phyloP scores from a whole-genome alignment of 2,113 vertebrate species.

The Reinhardtius hippoglossoides region DNA sequence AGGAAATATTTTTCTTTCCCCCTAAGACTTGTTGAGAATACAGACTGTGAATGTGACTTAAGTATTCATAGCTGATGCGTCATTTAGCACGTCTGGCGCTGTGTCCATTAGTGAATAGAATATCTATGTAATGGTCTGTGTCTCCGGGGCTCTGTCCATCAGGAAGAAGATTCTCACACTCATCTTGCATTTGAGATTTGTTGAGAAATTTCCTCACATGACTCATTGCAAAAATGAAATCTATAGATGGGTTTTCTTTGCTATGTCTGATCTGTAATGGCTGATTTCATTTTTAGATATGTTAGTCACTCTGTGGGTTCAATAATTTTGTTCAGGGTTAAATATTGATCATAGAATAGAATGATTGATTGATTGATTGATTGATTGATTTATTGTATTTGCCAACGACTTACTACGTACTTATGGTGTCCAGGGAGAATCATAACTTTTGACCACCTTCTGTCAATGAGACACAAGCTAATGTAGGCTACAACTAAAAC shows the following conservation, averaged over 20 bases:
- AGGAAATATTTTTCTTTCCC: conserved; percentile 3
- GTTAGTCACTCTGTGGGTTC: background rate
- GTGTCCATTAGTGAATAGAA: conserved; percentile 36
- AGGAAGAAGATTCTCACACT: background rate
- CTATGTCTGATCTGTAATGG: too few relatives aligned
- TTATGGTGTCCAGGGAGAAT: background rate
- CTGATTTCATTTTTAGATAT: background rate
- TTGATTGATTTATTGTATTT: too few relatives aligned
- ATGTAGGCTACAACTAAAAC: too few relatives aligned
- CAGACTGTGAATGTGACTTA: conserved; percentile 26
- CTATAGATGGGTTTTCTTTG: background rate
- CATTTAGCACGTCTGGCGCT: conserved; percentile 50
- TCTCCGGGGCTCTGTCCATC: conserved; percentile 24
- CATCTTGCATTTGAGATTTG: background rate
- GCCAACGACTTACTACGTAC: too few relatives aligned
- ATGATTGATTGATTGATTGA: too few relatives aligned
- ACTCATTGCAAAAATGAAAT: too few relatives aligned
- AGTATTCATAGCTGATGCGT: conserved; percentile 35
- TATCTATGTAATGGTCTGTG: conserved; percentile 28
- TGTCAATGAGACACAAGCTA: too few relatives aligned
- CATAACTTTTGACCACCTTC: too few relatives aligned
- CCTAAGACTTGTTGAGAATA: conserved; percentile 34
- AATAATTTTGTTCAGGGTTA: background rate
- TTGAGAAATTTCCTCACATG: background rate
- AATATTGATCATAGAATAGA: background rate